Evolutionary conservation across 2,113 vertebrate genomes (phyloP), one percentile per base, ranked within the genome.

Genomic region (Oryzias javanicus): DNA sequence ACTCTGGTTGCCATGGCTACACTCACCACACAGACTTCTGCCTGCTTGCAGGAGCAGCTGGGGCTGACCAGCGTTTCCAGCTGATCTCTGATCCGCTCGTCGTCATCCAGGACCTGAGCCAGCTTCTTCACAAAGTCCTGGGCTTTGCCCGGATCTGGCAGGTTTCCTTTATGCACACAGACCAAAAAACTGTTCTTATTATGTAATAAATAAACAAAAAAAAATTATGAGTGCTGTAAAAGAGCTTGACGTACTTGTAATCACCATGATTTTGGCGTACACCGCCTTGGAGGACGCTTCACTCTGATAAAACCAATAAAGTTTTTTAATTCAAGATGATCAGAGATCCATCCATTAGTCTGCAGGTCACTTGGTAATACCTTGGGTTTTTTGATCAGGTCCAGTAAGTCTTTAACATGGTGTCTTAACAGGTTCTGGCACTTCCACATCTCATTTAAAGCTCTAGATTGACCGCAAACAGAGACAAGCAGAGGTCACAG

Each of bases 401-500:
- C 97, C 80, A 99, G 92, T 83, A 99, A 91, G 89, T 98, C 97
- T 85, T 97, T 97, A 56, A 99, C 96, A 73, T 98, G 89, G 78
- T 97, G 94, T 73, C 96, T 90, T 66, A 99, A 84, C 74, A 96
- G 85, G 87, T 98, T 98, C 86, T 99, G 97, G 86, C 96, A 99
- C 81, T 99, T 99, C 97, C 97, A 99, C 97, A 99, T 99, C 90
- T 99, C 97, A 83, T 99, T 98, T 76, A 99, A 79, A 66, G 97
- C 97, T 89, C 97, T 99, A 87, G 3, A 42, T n/a, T 46, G 6
- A 13, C 56, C 42, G 61, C 22, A 25, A 58, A 51, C 4, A 8
- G 42, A 7, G 12, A 61, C 18, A 15, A 55, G 42, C 0, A 22
- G 35, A 6, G n/a, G 14, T 27, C n/a, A 57, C 22, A 29, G 7